phyloP scores from a whole-genome alignment of 2,797 vertebrate genomes.

The Pogonophryne albipinna region DNA sequence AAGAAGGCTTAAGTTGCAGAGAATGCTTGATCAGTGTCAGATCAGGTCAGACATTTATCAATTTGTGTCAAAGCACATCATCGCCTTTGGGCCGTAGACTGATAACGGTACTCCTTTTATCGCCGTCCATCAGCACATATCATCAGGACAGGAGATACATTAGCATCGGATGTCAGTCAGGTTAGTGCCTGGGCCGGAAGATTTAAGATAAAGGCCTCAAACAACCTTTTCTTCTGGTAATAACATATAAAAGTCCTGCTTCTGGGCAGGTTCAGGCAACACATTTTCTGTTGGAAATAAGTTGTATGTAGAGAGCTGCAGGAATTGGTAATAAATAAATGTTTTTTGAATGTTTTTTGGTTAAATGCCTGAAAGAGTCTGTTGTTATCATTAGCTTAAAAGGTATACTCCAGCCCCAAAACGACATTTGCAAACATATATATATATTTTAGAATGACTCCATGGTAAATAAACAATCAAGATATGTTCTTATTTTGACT shows the following conservation, averaged over 20 bases:
- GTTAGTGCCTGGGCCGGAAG: not conserved
- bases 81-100: not conserved
- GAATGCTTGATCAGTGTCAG: not conserved
- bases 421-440: too few species aligned
- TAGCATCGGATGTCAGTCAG: not conserved
- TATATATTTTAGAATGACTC: too few species aligned
- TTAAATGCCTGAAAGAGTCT: too few species aligned
- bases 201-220: too few species aligned
- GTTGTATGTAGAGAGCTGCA: too few species aligned
- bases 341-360: too few species aligned
- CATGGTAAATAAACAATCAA: too few species aligned
- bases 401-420: too few species aligned
- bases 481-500: too few species aligned
- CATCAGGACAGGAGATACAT: not conserved
- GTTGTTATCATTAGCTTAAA: too few species aligned
- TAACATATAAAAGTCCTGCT: not conserved
- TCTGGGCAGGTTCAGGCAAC: not conserved
- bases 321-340: too few species aligned
- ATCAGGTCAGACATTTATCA: slow-evolving; percentile 11
- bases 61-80: not conserved
- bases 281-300: not conserved
- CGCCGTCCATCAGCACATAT: not conserved
- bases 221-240: too few species aligned
- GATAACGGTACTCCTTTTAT: slow-evolving; percentile 4
- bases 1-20: not conserved